Evolutionary conservation across 2,888 invertebrate genomes (phyloP).

Genomic region (Dichetophora obliterata): DNA sequence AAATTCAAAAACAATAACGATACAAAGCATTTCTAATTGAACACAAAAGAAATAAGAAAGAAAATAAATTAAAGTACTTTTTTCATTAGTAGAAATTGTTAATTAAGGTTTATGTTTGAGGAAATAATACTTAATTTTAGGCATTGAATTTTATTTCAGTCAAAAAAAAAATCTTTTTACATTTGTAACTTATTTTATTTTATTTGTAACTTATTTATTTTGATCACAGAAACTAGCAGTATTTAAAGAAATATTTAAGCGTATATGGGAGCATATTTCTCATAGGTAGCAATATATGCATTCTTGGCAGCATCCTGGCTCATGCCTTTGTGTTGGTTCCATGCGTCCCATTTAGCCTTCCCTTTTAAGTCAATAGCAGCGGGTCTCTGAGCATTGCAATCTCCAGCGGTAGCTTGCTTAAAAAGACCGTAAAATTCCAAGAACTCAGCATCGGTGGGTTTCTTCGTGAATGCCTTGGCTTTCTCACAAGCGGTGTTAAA

Average conservation of each 20-base stretch:
- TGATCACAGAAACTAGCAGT: too few species aligned
- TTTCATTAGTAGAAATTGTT: too few species aligned
- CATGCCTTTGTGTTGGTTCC: conserved; percentile 86
- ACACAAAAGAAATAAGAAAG: too few species aligned
- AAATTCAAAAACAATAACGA: too few species aligned
- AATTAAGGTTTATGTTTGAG: too few species aligned
- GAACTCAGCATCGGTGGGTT: conserved; percentile 83
- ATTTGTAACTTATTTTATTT: too few species aligned
- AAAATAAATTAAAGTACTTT: too few species aligned
- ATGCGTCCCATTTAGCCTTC: conserved; percentile 94
- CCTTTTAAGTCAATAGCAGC: conserved; percentile 89
- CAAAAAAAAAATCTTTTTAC: too few species aligned
- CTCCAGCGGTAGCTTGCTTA: conserved; percentile 87
- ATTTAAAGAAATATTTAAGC: conserved; percentile 55
- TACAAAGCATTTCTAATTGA: too few species aligned
- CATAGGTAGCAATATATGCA: conserved; percentile 81
- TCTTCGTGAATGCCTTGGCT: conserved; percentile 81
- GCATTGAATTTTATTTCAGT: too few species aligned
- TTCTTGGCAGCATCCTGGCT: conserved; percentile 83
- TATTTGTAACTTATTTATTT: too few species aligned
- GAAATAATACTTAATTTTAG: too few species aligned
- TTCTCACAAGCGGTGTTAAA: conserved; percentile 82
- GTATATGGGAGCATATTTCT: conserved; percentile 72
- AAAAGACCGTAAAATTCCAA: conserved; percentile 85
- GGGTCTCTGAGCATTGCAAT: conserved; percentile 85